Evolutionary conservation across 2,888 invertebrate species (phyloP).

Genomic region (Drosophila kuntzei): DNA sequence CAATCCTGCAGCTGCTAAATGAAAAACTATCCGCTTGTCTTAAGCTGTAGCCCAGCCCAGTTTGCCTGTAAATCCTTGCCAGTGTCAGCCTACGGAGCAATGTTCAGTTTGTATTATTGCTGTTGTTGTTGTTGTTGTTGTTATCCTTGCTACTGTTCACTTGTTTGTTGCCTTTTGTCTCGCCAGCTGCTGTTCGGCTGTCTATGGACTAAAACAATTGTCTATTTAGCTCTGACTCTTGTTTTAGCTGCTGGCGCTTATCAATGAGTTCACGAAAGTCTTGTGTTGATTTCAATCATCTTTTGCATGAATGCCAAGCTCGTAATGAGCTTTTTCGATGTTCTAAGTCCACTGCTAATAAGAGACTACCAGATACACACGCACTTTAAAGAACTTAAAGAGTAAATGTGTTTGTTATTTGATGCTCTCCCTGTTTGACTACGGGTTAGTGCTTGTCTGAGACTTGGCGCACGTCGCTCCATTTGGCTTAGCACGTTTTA

Average conservation of each 20-base stretch:
- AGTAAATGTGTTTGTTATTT: conserved; percentile 35
- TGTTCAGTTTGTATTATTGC: conserved; percentile 4
- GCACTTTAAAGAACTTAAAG: conserved; percentile 70
- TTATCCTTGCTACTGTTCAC: conserved; percentile 4
- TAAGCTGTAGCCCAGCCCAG: conserved; percentile 32
- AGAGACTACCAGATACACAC: conserved; percentile 8
- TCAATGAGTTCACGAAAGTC: conserved; percentile 29
- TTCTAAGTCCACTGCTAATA: conserved; percentile 43
- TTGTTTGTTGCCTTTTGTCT: conserved; percentile 40
- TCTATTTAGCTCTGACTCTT: not conserved
- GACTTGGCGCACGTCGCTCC: conserved; percentile 51
- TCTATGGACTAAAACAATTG: conserved; percentile 36
- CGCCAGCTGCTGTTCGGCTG: conserved; percentile 24
- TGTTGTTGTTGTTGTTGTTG: conserved; percentile 7
- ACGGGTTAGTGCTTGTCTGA: conserved; percentile 35
- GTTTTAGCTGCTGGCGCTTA: conserved; percentile 3
- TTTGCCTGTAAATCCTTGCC: conserved; percentile 51
- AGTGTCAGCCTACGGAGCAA: conserved; percentile 46
- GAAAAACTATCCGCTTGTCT: conserved; percentile 70
- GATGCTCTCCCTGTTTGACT: conserved; percentile 28
- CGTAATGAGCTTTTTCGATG: conserved; percentile 52
- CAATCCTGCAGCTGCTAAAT: conserved; percentile 36
- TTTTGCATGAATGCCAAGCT: conserved; percentile 50
- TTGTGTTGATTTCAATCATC: conserved; percentile 55
- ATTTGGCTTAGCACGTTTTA: conserved; percentile 72